Conservation (phyloP, 2,113 vertebrate species). For the Caretta caretta region DNA sequence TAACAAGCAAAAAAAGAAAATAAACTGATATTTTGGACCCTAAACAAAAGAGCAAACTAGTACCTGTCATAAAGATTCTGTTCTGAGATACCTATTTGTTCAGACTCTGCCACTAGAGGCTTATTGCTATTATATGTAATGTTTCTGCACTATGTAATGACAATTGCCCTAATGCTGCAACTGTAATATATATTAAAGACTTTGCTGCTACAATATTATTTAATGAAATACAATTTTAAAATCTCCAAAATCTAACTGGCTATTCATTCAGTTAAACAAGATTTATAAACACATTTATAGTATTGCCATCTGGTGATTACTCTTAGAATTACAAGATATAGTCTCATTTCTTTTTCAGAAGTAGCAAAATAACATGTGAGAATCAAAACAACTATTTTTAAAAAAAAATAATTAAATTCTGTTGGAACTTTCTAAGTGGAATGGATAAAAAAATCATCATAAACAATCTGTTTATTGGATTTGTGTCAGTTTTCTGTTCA, state of each 20-base stretch:
- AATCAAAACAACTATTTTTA: not conserved
- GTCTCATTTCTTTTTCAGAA: not conserved
- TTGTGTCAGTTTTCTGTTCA: not conserved
- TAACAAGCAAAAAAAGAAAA: conserved; percentile 12
- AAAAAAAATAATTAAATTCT: no score
- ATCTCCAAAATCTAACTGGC: not conserved
- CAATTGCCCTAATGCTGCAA: not conserved
- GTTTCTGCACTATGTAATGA: not conserved
- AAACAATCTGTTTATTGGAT: not conserved
- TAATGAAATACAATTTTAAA: not conserved
- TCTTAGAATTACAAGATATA: not conserved
- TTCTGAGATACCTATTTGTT: not conserved
- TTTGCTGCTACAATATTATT: not conserved
- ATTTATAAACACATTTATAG: not conserved
- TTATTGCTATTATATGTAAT: not conserved
- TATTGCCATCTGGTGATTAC: not conserved
- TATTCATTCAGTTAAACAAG: not conserved
- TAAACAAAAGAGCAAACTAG: not conserved
- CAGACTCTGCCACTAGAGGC: not conserved
- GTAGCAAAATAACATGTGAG: not conserved
- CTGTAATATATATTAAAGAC: not conserved
- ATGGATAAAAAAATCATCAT: not conserved
- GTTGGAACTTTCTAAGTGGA: not conserved
- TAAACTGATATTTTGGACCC: not conserved
- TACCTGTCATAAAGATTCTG: not conserved